Evolutionary conservation across 2,797 vertebrate species (phyloP).

Genomic region (Amniataba percoides): DNA sequence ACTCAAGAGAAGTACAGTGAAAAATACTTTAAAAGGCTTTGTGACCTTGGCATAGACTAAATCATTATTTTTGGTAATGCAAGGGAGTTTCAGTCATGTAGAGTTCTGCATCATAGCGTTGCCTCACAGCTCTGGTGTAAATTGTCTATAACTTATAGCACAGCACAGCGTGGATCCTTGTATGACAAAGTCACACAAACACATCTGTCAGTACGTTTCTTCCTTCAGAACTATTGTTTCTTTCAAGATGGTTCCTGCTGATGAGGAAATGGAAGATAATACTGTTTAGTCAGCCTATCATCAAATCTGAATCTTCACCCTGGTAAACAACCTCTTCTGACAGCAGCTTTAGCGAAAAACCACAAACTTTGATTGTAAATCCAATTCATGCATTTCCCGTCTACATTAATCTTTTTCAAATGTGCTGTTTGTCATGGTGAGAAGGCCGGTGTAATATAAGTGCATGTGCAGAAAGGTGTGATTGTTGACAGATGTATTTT

Average conservation of each 20-base stretch:
- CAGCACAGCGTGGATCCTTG: background rate
- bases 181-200: constrained; percentile 23
- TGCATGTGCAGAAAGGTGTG: background rate
- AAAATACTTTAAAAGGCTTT: background rate
- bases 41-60: background rate
- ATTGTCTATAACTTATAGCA: background rate
- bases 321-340: constrained; percentile 15
- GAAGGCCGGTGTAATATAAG: background rate
- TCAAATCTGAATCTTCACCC: constrained; percentile 17
- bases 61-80: background rate
- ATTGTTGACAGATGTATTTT: background rate
- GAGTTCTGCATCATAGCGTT: constrained; percentile 5
- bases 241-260: constrained; percentile 46
- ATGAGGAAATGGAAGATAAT: constrained; percentile 42
- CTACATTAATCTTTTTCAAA: background rate
- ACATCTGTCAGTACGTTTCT: constrained; percentile 33
- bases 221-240: constrained; percentile 36
- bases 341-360: constrained; percentile 11
- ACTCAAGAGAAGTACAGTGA: background rate
- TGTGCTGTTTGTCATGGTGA: background rate
- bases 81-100: constrained; percentile 6
- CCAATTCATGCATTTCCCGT: constrained; percentile 3
- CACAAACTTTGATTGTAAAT: background rate
- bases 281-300: constrained; percentile 45
- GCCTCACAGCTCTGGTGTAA: constrained; percentile 7